phyloP scores from a whole-genome alignment of 1,140 invertebrate species.

The Catajapyx aquilonaris region DNA sequence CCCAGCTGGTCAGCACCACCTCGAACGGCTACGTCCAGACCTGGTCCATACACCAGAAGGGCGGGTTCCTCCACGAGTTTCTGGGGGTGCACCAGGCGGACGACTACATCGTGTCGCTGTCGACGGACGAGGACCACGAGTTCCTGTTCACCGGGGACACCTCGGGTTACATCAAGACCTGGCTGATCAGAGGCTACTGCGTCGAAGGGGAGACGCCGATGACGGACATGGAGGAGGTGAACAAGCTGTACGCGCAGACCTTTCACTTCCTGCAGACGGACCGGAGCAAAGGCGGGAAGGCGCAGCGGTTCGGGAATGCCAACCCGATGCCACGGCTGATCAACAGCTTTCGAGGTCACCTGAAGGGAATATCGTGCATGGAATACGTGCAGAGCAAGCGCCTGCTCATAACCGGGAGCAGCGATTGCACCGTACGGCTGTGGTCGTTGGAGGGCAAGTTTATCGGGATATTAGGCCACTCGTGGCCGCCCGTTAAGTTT shows the following conservation, averaged over 20 bases:
- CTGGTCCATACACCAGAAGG: slow-evolving; percentile 45
- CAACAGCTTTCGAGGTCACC: slow-evolving; percentile 35
- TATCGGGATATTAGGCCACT: slow-evolving; percentile 38
- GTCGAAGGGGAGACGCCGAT: slow-evolving; percentile 10
- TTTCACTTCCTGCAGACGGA: slow-evolving; percentile 49
- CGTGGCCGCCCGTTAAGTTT: slow-evolving; percentile 31
- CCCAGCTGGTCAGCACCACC: not conserved
- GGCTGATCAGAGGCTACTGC: slow-evolving; percentile 39
- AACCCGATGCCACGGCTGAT: slow-evolving; percentile 39
- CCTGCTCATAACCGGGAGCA: too few species aligned
- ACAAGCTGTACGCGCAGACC: slow-evolving; percentile 32
- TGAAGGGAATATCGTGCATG: slow-evolving; percentile 32
- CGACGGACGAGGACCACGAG: slow-evolving; percentile 36
- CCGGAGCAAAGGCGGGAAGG: slow-evolving; percentile 31
- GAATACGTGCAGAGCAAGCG: too few species aligned
- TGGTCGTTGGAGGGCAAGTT: slow-evolving; percentile 45
- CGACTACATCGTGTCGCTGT: slow-evolving; percentile 39
- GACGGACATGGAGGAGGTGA: slow-evolving; percentile 17
- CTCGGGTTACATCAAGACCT: slow-evolving; percentile 46
- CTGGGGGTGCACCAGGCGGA: slow-evolving; percentile 34
- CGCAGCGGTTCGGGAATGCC: slow-evolving; percentile 31
- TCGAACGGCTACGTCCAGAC: slow-evolving; percentile 22
- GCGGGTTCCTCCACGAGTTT: slow-evolving; percentile 37
- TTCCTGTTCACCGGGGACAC: slow-evolving; percentile 40
- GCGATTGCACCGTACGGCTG: slow-evolving; percentile 43